Evolutionary conservation across 2,888 invertebrate genomes (phyloP).

Genomic region (Morinoia aosen): DNA sequence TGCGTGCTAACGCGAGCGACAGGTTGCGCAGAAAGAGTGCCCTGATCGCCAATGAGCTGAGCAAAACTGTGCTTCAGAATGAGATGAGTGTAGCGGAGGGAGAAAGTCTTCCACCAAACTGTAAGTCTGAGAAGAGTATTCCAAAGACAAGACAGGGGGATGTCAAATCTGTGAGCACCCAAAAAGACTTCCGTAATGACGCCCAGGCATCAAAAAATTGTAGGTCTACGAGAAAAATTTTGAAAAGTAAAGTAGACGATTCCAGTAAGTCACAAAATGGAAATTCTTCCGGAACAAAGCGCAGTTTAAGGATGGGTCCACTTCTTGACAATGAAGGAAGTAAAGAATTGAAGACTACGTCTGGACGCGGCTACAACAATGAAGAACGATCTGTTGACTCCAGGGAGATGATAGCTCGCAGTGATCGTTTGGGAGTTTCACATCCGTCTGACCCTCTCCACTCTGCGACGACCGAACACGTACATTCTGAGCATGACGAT

Average conservation of each 20-base stretch:
- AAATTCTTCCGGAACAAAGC: neutral
- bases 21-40: slow-evolving; percentile 12
- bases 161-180: neutral
- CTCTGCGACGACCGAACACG: neutral
- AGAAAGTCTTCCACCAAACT: neutral
- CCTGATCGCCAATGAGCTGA: slow-evolving; percentile 12
- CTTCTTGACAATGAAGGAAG: neutral
- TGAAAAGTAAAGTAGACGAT: neutral
- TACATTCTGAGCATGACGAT: neutral
- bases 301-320: neutral
- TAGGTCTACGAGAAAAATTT: neutral
- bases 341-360: neutral
- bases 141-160: neutral
- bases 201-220: neutral
- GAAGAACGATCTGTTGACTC: too few species aligned
- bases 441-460: neutral
- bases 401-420: neutral
- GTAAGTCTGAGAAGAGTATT: neutral
- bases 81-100: neutral
- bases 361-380: neutral
- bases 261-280: neutral
- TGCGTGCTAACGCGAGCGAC: too few species aligned
- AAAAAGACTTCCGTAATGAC: neutral
- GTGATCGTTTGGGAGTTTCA: neutral
- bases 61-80: slow-evolving; percentile 44